Evolutionary conservation across 2,888 invertebrate species (phyloP).

Genomic region (Poecilobothrus nobilitatus): DNA sequence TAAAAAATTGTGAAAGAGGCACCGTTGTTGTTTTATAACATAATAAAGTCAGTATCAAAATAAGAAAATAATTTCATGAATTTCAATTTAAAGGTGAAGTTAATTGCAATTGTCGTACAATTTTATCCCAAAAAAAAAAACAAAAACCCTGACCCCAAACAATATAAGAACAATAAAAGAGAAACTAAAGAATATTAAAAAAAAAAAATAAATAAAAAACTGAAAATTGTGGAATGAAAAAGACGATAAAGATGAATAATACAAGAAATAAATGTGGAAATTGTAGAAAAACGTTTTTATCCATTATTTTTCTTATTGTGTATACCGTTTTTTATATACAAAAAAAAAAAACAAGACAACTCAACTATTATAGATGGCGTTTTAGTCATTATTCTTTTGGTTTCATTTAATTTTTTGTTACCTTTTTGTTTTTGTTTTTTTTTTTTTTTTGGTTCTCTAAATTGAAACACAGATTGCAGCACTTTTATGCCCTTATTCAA

Average conservation of each 20-base stretch:
- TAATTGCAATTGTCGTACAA: background rate
- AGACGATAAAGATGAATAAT: no score
- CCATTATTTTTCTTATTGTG: background rate
- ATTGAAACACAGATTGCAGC: constrained; percentile 1
- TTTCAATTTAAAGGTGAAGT: constrained; percentile 5
- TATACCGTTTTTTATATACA: background rate
- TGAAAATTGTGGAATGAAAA: background rate
- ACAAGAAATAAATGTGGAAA: background rate
- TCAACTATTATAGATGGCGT: background rate
- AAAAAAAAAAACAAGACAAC: background rate
- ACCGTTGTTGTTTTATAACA: background rate
- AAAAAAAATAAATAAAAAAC: background rate
- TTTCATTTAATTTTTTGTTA: background rate
- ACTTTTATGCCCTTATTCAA: background rate
- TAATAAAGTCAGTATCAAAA: background rate
- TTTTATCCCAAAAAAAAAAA: background rate
- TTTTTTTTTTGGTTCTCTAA: background rate
- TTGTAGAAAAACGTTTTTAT: background rate
- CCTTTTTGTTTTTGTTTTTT: background rate
- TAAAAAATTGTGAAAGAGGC: background rate
- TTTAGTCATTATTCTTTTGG: background rate
- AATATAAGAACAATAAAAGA: background rate
- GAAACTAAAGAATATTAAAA: background rate
- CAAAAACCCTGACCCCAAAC: background rate
- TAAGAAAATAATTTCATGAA: background rate